Evolutionary conservation across 2,888 invertebrate species (phyloP).

Genomic region (Dolomedes plantarius): DNA sequence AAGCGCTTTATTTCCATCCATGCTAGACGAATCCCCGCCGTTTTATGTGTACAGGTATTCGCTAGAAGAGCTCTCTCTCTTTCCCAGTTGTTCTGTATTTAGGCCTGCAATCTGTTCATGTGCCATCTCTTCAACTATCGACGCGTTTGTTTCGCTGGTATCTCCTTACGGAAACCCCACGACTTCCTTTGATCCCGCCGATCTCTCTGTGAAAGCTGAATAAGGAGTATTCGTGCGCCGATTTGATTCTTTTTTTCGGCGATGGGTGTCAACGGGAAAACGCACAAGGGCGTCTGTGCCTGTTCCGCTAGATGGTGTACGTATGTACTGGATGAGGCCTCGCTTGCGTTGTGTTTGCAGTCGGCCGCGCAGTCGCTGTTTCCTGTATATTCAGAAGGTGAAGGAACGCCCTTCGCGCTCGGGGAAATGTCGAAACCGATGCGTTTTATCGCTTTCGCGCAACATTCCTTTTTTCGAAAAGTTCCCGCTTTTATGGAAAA

Average conservation of each 20-base stretch:
- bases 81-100: not conserved
- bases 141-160: not conserved
- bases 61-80: too few species aligned
- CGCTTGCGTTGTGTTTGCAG: not conserved
- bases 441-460: not conserved
- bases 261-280: conserved; percentile 15
- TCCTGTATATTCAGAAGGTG: conserved; percentile 16
- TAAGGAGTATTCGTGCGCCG: conserved; percentile 1
- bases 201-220: not conserved
- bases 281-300: conserved; percentile 12
- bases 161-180: conserved; percentile 7
- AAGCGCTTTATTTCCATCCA: too few species aligned
- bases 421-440: not conserved
- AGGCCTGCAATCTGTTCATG: not conserved
- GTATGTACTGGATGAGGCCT: not conserved
- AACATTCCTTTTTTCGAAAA: not conserved
- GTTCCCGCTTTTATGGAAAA: too few species aligned
- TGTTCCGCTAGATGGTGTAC: conserved; percentile 4
- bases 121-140: not conserved
- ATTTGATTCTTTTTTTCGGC: not conserved
- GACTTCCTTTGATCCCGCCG: conserved; percentile 12
- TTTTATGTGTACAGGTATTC: not conserved
- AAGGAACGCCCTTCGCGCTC: not conserved
- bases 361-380: conserved; percentile 12
- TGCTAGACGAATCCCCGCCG: too few species aligned